phyloP scores from a whole-genome alignment of 2,797 vertebrate genomes.

The Aythya fuligula region DNA sequence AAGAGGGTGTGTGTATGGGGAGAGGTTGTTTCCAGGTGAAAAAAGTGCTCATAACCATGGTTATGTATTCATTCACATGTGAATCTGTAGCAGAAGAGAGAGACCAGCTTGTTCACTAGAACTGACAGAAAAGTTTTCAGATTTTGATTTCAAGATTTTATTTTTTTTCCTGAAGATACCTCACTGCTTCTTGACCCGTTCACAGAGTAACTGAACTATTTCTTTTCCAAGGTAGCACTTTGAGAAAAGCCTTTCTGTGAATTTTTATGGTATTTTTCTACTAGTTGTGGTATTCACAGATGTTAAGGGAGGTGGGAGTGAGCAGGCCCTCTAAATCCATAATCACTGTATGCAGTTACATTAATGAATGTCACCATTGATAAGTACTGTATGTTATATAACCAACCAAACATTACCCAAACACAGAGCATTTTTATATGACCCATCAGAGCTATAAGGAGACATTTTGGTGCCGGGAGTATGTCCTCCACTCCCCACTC shows the following conservation, averaged over 20 bases:
- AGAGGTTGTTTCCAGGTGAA: not conserved
- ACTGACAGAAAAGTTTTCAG: not conserved
- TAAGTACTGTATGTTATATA: not conserved
- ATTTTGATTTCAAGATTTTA: not conserved
- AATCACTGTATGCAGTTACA: not conserved
- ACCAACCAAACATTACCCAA: not conserved
- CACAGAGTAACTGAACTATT: not conserved
- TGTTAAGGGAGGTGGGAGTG: not conserved
- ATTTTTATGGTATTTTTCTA: conserved; percentile 30
- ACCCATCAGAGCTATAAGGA: conserved; percentile 5
- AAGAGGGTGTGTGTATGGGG: not conserved
- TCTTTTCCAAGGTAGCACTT: not conserved
- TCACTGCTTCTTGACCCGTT: not conserved
- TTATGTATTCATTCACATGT: not conserved
- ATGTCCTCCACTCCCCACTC: not conserved
- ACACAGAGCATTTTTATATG: conserved; percentile 13
- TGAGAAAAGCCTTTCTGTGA: conserved; percentile 11
- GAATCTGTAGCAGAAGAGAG: not conserved
- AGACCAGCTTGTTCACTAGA: not conserved
- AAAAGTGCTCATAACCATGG: not conserved
- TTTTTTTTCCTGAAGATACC: conserved; percentile 1
- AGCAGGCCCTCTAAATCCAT: conserved; percentile 14
- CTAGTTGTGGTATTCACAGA: conserved; percentile 22
- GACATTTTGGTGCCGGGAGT: not conserved
- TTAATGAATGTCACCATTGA: conserved; percentile 5